Percentiles rank a stretch among this genome's conserved stretches.
These are phyloP conservation scores for Auanema sp. DNA, from an alignment of 2,888 invertebrate genomes.

Conservation along the genomic window DNA sequence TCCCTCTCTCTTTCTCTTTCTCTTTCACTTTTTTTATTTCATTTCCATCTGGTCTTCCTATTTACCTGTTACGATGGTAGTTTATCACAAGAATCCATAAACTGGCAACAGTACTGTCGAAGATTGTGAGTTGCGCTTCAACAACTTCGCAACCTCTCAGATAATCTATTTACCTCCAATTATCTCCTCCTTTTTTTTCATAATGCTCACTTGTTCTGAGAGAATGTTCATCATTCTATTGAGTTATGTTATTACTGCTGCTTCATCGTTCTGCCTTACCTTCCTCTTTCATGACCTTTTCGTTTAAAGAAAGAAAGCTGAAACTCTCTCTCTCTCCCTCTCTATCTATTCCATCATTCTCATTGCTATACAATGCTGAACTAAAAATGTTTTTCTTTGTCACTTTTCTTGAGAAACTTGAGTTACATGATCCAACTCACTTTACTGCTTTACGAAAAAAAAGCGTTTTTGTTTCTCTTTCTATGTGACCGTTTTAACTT, in stretches of 20 bases:
- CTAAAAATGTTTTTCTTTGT: background rate
- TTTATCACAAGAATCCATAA: too few species aligned
- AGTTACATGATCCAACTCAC: background rate
- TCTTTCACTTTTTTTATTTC: background rate
- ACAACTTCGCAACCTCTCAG: too few species aligned
- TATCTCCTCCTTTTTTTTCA: too few species aligned
- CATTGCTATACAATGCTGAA: background rate
- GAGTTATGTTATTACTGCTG: background rate
- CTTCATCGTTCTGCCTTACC: background rate
- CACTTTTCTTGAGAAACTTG: background rate
- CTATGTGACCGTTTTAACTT: background rate
- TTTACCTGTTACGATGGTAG: too few species aligned
- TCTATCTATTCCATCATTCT: background rate
- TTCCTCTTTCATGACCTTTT: constrained; percentile 1
- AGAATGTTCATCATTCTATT: background rate
- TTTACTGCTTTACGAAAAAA: constrained; percentile 2
- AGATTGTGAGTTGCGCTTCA: too few species aligned
- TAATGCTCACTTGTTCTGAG: constrained; percentile 3
- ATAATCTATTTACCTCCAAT: too few species aligned
- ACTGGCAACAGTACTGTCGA: too few species aligned
- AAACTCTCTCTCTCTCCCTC: background rate
- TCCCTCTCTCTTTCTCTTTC: background rate
- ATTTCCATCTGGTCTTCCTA: background rate
- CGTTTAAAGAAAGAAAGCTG: background rate
- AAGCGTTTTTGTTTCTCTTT: background rate